These are phyloP conservation scores for Hexactinellida sp. DNA, from an alignment of 37 sponge, comb jelly and placozoan species.

Conservation along the genomic window DNA sequence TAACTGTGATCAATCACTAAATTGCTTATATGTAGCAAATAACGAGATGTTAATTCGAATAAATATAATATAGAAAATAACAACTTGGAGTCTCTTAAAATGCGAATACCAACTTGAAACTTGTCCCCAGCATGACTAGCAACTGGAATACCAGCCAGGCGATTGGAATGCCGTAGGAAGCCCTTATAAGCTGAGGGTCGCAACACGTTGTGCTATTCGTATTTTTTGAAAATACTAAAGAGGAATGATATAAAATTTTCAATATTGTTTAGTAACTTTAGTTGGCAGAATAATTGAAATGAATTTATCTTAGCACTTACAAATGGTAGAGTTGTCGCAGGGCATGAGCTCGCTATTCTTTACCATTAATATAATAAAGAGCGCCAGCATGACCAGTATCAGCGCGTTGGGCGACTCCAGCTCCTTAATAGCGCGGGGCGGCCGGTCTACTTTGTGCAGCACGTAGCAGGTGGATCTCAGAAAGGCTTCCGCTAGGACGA, in stretches of 20 bases:
- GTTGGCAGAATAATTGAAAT: no score
- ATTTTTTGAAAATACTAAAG: no score
- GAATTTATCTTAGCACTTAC: no score
- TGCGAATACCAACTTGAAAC: background rate
- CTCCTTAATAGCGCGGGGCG: background rate
- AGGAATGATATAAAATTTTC: no score
- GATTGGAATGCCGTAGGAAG: background rate
- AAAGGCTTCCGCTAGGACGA: background rate
- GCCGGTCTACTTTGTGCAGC: background rate
- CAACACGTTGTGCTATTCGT: no score
- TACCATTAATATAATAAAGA: background rate
- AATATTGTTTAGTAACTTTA: no score
- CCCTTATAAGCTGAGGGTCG: background rate
- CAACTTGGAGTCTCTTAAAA: no score
- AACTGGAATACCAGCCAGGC: background rate
- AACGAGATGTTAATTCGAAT: no score
- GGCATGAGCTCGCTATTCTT: background rate
- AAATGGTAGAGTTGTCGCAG: background rate
- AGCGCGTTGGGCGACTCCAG: background rate
- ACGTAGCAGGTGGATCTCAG: background rate
- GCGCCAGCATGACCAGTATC: background rate
- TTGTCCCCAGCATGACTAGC: background rate
- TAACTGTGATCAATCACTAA: no score
- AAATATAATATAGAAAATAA: no score
- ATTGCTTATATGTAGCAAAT: background rate